Base-by-base conservation (phyloP, 2,797 vertebrate species). In the Spinibarbus caldwelli region DNA sequence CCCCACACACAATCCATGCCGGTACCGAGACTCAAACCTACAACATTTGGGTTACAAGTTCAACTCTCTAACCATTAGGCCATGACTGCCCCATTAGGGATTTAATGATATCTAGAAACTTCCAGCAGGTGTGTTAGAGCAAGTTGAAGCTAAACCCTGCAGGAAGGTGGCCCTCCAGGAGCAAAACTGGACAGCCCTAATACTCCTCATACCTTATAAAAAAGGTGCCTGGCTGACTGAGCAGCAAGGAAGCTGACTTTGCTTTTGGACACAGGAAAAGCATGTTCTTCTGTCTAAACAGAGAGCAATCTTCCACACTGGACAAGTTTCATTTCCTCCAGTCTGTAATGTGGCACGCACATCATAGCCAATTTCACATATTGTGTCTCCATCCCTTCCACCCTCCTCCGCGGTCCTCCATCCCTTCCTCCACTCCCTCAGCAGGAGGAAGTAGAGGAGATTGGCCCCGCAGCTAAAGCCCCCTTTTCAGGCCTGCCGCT, bases 401-500 rank as follows among this genome's bases (percentile, higher is more conserved):
- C 93, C 91, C 90, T 91, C 89, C 91, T 93, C 91, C 90, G 88
- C 90, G 82, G 91, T 91, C 91, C 90, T 91, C 86, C 91, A 90
- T 91, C 88, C 68, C 62, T 29, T 57, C 49, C 71, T 47, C 79
- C 89, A 89, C 90, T 90, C 92, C 93, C 92, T 90, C 94, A 94
- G 93, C 92, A 93, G 90, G 92, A 90, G 59, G 80, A 87, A 93
- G 91, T 89, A 93, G 94, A 93, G 91, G 92, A 95, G 94, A 95
- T 95, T 95, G 94, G 92, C 94, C 95, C 94, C 92, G 93, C 91
- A 92, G 93, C 95, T 95, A 96, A 96, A 95, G 95, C 95, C 94
- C n/a, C 93, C 93, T 95, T 95, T 96, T 95, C 94, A 96, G 94
- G 91, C 92, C 80, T 90, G 93, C 93, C 89, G 92, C 93, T 92